phyloP scores from a whole-genome alignment of 2,113 vertebrate species.

The Mixornis gularis region DNA sequence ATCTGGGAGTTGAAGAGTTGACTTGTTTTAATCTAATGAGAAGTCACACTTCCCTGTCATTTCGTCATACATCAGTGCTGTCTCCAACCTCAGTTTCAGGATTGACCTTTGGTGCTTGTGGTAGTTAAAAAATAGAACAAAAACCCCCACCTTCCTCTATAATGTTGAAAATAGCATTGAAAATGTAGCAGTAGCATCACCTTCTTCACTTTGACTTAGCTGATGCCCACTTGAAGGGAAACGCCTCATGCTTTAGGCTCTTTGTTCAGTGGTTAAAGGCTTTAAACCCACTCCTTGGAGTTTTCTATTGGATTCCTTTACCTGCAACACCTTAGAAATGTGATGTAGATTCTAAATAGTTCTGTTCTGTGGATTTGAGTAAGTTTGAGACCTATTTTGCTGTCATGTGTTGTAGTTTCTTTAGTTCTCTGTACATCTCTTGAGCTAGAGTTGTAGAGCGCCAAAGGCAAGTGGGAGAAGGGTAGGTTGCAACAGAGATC shows the following conservation, averaged over 20 bases:
- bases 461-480: background rate
- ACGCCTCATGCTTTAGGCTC: background rate
- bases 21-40: background rate
- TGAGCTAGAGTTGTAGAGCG: background rate
- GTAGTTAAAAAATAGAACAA: background rate
- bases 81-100: background rate
- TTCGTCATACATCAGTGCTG: background rate
- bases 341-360: fast-evolving
- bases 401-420: background rate
- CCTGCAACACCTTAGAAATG: background rate
- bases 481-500: background rate
- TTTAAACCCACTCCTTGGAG: background rate
- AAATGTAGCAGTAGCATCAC: background rate
- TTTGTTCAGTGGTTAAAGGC: background rate
- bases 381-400: background rate
- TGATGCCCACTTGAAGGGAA: conserved; percentile 36
- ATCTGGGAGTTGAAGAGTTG: background rate
- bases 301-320: background rate
- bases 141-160: background rate
- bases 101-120: background rate
- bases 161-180: conserved; percentile 15
- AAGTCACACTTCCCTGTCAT: background rate
- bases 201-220: background rate
- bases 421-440: background rate
- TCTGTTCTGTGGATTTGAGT: background rate